These are phyloP conservation scores for Xenotilapia caudafasciata DNA, from an alignment of 2,113 vertebrate species.

Conservation along the genomic window DNA sequence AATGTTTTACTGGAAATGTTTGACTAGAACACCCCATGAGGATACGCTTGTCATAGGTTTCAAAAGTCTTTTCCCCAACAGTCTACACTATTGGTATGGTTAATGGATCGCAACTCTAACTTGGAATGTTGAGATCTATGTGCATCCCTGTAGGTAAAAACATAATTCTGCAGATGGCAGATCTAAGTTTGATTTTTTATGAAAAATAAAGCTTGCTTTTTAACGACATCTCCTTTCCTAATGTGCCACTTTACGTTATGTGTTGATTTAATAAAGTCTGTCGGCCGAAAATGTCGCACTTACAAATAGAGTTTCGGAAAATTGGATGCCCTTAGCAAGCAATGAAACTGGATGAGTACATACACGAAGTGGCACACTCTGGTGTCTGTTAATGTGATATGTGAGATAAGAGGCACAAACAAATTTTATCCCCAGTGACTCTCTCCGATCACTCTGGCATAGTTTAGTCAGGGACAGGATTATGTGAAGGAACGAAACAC, in stretches of 20 bases:
- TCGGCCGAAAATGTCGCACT: neutral
- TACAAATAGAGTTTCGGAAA: neutral
- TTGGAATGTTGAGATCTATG: neutral
- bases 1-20: neutral
- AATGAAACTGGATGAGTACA: neutral
- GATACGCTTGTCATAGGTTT: neutral
- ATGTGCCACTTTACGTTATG: neutral
- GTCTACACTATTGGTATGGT: neutral
- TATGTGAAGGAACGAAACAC: neutral
- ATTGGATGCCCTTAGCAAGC: neutral
- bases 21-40: neutral
- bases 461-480: neutral
- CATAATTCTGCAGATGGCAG: neutral
- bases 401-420: neutral
- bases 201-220: neutral
- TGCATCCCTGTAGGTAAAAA: constrained; percentile 4
- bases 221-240: neutral
- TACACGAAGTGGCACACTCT: neutral
- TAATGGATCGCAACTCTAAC: neutral
- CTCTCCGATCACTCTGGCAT: neutral
- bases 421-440: neutral
- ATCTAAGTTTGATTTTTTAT: neutral
- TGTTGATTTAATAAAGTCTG: neutral
- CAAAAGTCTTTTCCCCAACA: neutral
- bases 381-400: neutral